phyloP scores from a whole-genome alignment of 2,888 invertebrate species.

The Cephonodes hylas region DNA sequence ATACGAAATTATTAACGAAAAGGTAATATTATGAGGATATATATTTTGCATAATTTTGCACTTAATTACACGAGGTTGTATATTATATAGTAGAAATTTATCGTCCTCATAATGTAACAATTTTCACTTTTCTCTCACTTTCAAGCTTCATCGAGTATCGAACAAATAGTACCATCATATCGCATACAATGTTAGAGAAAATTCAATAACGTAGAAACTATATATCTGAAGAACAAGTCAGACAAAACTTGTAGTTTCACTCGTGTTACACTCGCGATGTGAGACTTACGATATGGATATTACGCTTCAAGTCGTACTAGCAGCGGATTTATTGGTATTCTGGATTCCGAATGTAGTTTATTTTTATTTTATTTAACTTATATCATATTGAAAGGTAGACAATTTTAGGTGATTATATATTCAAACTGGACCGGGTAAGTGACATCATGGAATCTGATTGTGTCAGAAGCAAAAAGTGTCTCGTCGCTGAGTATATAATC shows the following conservation, averaged over 20 bases:
- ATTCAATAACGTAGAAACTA: constrained; percentile 30
- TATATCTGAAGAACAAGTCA: constrained; percentile 25
- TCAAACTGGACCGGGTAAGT: too few relatives aligned
- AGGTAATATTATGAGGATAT: too few relatives aligned
- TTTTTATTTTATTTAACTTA: too few relatives aligned
- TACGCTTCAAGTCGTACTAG: neutral
- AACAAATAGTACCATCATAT: neutral
- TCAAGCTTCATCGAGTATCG: neutral
- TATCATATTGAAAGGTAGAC: too few relatives aligned
- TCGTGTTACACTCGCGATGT: constrained; percentile 1
- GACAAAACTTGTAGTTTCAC: constrained; percentile 18
- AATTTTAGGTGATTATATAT: too few relatives aligned
- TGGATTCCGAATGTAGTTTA: neutral
- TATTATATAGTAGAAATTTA: too few relatives aligned
- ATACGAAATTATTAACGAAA: too few relatives aligned
- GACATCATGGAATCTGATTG: too few relatives aligned
- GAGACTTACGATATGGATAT: neutral
- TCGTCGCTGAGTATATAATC: too few relatives aligned
- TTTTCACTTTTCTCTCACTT: neutral
- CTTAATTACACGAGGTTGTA: too few relatives aligned
- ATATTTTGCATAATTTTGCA: too few relatives aligned
- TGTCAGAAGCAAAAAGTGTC: too few relatives aligned
- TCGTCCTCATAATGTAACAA: neutral
- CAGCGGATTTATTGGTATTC: neutral
- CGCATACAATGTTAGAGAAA: constrained; percentile 24